Evolutionary conservation across 1,140 invertebrate species (phyloP).

Genomic region (Episyrphus balteatus): DNA sequence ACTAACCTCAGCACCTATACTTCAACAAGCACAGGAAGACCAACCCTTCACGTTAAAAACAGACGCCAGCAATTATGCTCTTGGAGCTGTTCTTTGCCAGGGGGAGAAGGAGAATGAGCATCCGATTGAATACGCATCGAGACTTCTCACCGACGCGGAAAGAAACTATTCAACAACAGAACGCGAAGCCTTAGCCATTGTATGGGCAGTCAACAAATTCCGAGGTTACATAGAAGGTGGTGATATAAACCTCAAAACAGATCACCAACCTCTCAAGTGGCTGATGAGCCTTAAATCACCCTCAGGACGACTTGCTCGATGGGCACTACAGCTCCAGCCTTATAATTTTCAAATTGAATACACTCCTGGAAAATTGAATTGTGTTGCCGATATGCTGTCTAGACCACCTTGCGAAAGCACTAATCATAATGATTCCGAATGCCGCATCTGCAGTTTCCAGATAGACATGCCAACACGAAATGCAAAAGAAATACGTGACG

Average conservation of each 20-base stretch:
- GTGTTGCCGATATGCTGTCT: conserved; percentile 9
- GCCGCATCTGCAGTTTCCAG: too few species aligned
- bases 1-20: conserved; percentile 15
- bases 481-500: conserved; percentile 9
- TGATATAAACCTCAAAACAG: conserved; percentile 33
- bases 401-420: conserved; percentile 1
- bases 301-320: conserved; percentile 32
- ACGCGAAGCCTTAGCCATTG: conserved; percentile 39
- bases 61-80: conserved; percentile 14
- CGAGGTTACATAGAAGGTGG: conserved; percentile 30
- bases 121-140: conserved; percentile 33
- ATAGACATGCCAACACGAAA: conserved; percentile 1
- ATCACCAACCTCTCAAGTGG: too few species aligned
- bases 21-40: conserved; percentile 7
- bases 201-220: too few species aligned
- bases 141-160: conserved; percentile 34
- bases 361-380: conserved; percentile 10
- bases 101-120: conserved; percentile 4
- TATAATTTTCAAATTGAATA: conserved; percentile 18
- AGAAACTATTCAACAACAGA: conserved; percentile 38
- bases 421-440: too few species aligned
- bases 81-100: conserved; percentile 21
- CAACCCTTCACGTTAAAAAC: conserved; percentile 14
- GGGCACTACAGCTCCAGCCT: conserved; percentile 37
- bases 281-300: too few species aligned